Conservation (phyloP, 2,113 vertebrate genomes). For the Varanus salvator region DNA sequence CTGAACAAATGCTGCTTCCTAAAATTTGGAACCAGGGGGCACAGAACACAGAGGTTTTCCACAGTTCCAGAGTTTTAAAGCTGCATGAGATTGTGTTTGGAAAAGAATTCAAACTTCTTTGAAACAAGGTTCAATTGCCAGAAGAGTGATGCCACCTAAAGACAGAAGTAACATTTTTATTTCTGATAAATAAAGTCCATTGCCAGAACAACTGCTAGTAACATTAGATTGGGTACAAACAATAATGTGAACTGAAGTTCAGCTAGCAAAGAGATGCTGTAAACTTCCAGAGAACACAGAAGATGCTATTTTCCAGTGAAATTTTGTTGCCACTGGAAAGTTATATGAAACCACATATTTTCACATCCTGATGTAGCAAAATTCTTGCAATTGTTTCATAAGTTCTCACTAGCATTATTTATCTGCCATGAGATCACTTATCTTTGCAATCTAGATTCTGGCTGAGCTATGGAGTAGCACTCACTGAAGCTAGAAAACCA, state of each 20-base stretch:
- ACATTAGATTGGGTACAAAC: background rate
- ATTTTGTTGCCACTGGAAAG: slow-evolving; percentile 30
- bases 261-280: background rate
- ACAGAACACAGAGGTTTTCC: background rate
- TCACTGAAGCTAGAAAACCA: background rate
- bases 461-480: background rate
- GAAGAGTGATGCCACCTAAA: slow-evolving; percentile 11
- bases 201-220: slow-evolving; percentile 25
- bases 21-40: background rate
- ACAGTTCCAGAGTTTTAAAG: background rate
- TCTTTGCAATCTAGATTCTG: background rate
- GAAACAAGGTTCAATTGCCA: background rate
- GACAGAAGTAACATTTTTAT: slow-evolving; percentile 40
- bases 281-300: background rate
- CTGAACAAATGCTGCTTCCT: background rate
- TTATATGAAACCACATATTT: background rate
- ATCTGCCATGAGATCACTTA: background rate
- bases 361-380: background rate
- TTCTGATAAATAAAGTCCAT: slow-evolving; percentile 30
- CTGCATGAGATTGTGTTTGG: slow-evolving; percentile 10
- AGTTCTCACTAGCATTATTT: background rate
- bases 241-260: background rate
- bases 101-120: background rate
- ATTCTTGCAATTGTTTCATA: background rate
- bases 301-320: background rate